Evolutionary conservation across 1,140 invertebrate species (phyloP), one percentile per base, ranked within the genome.

Genomic region (Panonychus citri): DNA sequence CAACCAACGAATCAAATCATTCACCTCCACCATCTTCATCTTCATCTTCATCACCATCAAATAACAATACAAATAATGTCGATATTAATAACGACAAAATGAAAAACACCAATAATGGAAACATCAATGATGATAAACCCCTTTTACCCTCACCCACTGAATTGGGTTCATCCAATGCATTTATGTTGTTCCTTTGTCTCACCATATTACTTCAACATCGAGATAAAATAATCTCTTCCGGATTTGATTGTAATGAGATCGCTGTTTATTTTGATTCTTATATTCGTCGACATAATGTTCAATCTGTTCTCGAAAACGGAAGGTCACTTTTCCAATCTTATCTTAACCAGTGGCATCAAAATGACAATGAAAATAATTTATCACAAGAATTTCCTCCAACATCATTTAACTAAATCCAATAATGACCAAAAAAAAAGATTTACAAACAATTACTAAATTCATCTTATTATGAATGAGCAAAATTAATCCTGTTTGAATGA

Each of bases 191-290:
- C 71, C 74, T 95, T 24, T 93, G 87, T 70, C 74, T 95, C 24
- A 88, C 89, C 1, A 73, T 95, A 25, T 68, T 97, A 49, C 67
- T 89, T 53, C 88, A 95, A 67, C 88, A 96, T 67, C 76, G 90
- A 50, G 85, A 94, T 63, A 79, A 80, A 56, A 85, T 96, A 40
- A 86, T 96, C 71, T 73, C 79, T 55, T 82, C 81, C 67, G 75
- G 77, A 30, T 85, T 94, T 81, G 90, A 95, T 67, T 91, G 91
- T 67, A 93, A 96, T 66, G 90, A 96, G 67, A 78, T 95, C 67
- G 90, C 89, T 3, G 94, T 95, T 85, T 84, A 91, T 71, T 95
- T 95, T 70, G 88, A 97, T 70, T 89, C 87, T 70, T 88, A 94
- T 83, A 85, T 94, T 26, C 76, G 90, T 26, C 88, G 88, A 66